Evolutionary conservation across 1,140 invertebrate species (phyloP).

Genomic region (Drosophila subpulchrella): DNA sequence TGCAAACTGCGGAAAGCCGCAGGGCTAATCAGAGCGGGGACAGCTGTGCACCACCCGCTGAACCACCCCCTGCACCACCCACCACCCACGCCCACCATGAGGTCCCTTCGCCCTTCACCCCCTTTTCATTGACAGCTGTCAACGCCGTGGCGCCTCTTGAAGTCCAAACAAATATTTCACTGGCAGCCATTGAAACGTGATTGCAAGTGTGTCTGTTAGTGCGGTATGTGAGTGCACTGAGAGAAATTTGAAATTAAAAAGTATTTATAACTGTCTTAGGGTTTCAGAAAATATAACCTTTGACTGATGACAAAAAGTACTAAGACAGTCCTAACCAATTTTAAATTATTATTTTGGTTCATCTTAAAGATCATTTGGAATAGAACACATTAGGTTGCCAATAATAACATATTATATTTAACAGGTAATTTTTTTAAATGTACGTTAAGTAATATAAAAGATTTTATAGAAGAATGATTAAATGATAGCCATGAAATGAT

Average conservation of each 20-base stretch:
- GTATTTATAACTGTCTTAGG: too few relatives aligned
- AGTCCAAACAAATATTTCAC: slow-evolving; percentile 53
- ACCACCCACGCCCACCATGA: slow-evolving; percentile 7
- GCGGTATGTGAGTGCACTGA: not conserved
- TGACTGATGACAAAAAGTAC: too few relatives aligned
- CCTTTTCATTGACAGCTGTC: slow-evolving; percentile 61
- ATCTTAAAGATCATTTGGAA: too few relatives aligned
- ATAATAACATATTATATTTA: too few relatives aligned
- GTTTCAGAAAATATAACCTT: too few relatives aligned
- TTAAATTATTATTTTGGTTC: too few relatives aligned
- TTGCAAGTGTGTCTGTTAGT: slow-evolving; percentile 19
- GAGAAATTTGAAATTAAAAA: not conserved
- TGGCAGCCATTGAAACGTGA: slow-evolving; percentile 25
- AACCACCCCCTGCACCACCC: slow-evolving; percentile 2
- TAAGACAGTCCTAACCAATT: too few relatives aligned
- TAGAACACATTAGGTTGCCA: too few relatives aligned
- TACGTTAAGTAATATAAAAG: too few relatives aligned
- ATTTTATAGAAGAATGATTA: too few relatives aligned
- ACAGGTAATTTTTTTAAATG: too few relatives aligned
- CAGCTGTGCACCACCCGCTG: slow-evolving; percentile 21
- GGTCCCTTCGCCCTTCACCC: slow-evolving; percentile 36
- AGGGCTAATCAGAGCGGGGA: slow-evolving; percentile 43
- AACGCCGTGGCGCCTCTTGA: slow-evolving; percentile 54
- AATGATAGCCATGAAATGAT: too few relatives aligned
- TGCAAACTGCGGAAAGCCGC: slow-evolving; percentile 36